Conservation (phyloP, 2,113 vertebrate species). For the Muntiacus muntjak region DNA sequence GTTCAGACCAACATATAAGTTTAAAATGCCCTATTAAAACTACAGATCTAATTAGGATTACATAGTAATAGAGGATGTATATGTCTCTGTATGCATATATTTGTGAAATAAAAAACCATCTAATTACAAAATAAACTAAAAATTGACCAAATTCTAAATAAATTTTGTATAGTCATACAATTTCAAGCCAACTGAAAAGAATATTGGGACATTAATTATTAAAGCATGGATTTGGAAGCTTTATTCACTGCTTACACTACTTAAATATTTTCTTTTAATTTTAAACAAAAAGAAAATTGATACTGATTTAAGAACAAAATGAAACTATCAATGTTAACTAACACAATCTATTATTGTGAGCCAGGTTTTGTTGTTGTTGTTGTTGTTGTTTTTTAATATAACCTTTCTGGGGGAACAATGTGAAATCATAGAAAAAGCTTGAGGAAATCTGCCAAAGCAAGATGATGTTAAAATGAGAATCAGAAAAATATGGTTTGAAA, state of each 20-base stretch:
- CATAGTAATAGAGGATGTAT: background rate
- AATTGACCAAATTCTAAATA: background rate
- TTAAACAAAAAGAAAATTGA: background rate
- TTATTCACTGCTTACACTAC: background rate
- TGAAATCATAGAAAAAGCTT: background rate
- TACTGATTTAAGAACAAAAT: background rate
- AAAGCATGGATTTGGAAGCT: background rate
- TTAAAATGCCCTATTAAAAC: background rate
- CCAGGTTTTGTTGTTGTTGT: background rate
- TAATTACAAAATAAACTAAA: background rate
- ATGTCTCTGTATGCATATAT: background rate
- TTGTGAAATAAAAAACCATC: background rate
- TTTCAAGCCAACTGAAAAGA: background rate
- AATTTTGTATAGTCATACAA: background rate
- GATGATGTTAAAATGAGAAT: background rate
- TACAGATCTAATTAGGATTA: background rate
- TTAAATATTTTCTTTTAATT: conserved; percentile 24
- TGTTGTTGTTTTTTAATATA: background rate
- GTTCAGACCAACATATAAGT: background rate
- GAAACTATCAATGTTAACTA: background rate
- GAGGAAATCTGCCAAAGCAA: background rate
- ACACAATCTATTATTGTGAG: background rate
- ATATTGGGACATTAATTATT: background rate
- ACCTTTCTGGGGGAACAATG: background rate
- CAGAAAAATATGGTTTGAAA: background rate